Percentiles rank a stretch among this genome's conserved stretches.
Conservation (phyloP, 2,888 invertebrate species). For the Tupiocoris notatus region DNA sequence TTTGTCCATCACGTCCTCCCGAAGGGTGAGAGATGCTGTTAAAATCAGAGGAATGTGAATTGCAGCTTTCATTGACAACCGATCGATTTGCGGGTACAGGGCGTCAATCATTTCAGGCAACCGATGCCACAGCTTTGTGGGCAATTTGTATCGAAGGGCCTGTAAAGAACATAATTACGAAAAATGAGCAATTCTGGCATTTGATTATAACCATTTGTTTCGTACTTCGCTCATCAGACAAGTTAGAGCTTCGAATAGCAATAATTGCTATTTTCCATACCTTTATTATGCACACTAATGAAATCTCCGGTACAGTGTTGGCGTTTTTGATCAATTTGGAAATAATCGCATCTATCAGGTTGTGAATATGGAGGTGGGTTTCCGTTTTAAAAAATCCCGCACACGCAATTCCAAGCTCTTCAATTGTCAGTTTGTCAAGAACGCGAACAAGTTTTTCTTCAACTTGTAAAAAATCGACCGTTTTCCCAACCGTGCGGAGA, state of each 20-base stretch:
- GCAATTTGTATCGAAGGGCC: slow-evolving; percentile 40
- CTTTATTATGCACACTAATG: slow-evolving; percentile 67
- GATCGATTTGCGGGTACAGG: slow-evolving; percentile 23
- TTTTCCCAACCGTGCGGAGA: slow-evolving; percentile 57
- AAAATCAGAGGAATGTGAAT: slow-evolving; percentile 39
- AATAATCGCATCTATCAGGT: slow-evolving; percentile 59
- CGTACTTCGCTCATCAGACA: too few species aligned
- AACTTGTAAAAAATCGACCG: slow-evolving; percentile 64
- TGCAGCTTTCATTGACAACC: slow-evolving; percentile 33
- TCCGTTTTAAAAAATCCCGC: slow-evolving; percentile 78
- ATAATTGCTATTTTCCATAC: too few species aligned
- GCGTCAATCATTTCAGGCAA: slow-evolving; percentile 39
- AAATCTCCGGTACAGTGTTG: slow-evolving; percentile 63
- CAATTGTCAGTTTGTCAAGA: slow-evolving; percentile 60
- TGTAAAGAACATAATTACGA: slow-evolving; percentile 17
- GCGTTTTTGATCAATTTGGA: slow-evolving; percentile 58
- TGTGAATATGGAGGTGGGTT: slow-evolving; percentile 60
- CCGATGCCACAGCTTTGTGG: slow-evolving; percentile 23
- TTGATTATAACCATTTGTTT: too few species aligned
- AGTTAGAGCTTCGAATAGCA: too few species aligned
- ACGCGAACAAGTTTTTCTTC: slow-evolving; percentile 60
- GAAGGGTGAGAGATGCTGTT: slow-evolving; percentile 32
- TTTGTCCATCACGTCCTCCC: slow-evolving; percentile 16
- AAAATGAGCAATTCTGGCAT: too few species aligned
- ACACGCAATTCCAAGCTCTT: slow-evolving; percentile 69